Conservation (phyloP, 2,113 vertebrate species). For the Lutjanus erythropterus region DNA sequence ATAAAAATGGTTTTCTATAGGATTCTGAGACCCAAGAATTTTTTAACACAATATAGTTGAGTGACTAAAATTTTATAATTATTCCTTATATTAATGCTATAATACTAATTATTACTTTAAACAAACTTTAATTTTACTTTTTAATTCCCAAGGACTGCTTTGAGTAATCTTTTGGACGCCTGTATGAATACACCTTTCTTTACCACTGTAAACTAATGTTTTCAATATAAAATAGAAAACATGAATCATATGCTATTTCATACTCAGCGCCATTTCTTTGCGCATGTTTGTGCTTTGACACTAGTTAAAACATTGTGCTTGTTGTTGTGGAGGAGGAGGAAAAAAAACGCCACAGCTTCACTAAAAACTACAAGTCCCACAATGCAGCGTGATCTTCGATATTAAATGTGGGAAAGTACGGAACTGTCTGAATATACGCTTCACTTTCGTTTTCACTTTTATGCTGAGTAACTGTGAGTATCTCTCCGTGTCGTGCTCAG, state of each 20-base stretch:
- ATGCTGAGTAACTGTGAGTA: constrained; percentile 74
- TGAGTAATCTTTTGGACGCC: too few species aligned
- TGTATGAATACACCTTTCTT: too few species aligned
- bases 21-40: background rate
- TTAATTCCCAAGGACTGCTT: too few species aligned
- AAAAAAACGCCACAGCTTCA: background rate
- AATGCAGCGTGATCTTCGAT: constrained; percentile 38
- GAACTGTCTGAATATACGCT: constrained; percentile 35
- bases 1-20: too few species aligned
- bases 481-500: constrained; percentile 16
- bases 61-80: too few species aligned
- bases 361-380: constrained; percentile 69
- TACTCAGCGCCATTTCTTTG: background rate
- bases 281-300: background rate
- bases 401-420: constrained; percentile 61
- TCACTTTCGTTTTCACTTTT: constrained; percentile 86
- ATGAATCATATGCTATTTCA: background rate
- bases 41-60: background rate
- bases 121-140: too few species aligned
- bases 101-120: too few species aligned
- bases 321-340: background rate
- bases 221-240: background rate
- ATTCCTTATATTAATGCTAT: too few species aligned
- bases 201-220: background rate
- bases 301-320: background rate